Evolutionary conservation across 2,888 invertebrate species (phyloP), one percentile per base, ranked within the genome.

Genomic region (Choreutis nemorana): DNA sequence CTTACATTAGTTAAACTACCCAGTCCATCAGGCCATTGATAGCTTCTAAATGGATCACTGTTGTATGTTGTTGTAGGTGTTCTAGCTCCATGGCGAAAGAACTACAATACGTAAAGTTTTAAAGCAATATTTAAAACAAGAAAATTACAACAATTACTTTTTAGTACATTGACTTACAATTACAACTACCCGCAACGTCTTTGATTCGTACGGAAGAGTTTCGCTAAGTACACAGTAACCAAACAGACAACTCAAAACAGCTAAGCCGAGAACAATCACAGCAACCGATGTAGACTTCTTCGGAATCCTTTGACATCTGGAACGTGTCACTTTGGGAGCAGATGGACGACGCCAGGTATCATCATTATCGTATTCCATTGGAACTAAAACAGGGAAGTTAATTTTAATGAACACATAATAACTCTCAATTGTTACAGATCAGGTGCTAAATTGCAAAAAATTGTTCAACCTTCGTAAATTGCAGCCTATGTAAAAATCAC

Each of bases 41-140:
- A 84, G 37, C 87, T 79, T 35, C 82, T 82, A 54, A 91, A 83
- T 2, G 91, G 90, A 67, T 96, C 94, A 49, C 85, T 91, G 8
- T 87, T 87, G 56, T 91, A 96, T 2, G 85, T 83, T 13, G 70
- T 61, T 3, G 85, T 83, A 1, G 96, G 95, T 32, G 89, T 85
- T 45, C 92, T 78, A 39, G 91, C 91, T 4, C 94, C 94, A 78
- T 94, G 94, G 4, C 93, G 83, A 56, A 88, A 91, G 34, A 92
- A 48, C 89, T 91, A 63, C 15, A 30, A 14, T 8, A 13, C 6
- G 32, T 12, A 23, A 15, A 36, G 29, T n/a, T 14, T 26, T 3
- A 22, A 26, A 9, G 9, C 12, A 12, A 4, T 20, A 24, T n/a
- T n/a, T n/a, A n/a, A n/a, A n/a, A n/a, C n/a, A n/a, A n/a, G n/a